phyloP scores from a whole-genome alignment of 1,140 invertebrate species.

The Drosophila willistoni region DNA sequence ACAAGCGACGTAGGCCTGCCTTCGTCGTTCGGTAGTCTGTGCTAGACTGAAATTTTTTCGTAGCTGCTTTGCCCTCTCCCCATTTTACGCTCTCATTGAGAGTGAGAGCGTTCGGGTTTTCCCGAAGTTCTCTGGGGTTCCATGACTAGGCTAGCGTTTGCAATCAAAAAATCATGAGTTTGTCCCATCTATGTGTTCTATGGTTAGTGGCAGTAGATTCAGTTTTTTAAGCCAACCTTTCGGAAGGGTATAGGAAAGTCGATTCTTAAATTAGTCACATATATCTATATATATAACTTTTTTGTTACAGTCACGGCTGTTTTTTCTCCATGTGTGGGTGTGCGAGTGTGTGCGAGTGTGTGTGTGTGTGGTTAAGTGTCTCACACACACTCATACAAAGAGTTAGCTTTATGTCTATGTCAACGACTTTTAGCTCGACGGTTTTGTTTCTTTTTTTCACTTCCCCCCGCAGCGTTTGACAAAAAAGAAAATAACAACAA shows the following conservation, averaged over 20 bases:
- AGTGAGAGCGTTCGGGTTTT: too few species aligned
- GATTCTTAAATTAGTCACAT: background rate
- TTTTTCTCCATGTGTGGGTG: background rate
- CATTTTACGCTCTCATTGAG: too few species aligned
- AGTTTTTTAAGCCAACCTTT: too few species aligned
- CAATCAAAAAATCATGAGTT: too few species aligned
- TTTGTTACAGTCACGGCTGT: constrained; percentile 10
- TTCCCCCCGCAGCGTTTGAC: background rate
- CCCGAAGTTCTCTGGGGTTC: too few species aligned
- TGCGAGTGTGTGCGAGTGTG: constrained; percentile 20
- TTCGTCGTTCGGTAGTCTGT: too few species aligned
- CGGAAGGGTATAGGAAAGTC: background rate
- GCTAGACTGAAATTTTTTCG: too few species aligned
- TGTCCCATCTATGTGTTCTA: too few species aligned
- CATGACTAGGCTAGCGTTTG: too few species aligned
- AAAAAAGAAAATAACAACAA: background rate
- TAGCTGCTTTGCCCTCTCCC: too few species aligned
- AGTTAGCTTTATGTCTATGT: constrained; percentile 51
- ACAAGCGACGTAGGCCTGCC: too few species aligned
- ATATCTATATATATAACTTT: constrained; percentile 11
- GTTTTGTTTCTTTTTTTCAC: constrained; percentile 20
- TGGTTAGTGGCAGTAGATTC: too few species aligned
- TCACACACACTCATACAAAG: constrained; percentile 18
- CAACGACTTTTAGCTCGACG: constrained; percentile 55
- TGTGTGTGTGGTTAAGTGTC: constrained; percentile 44